Evolutionary conservation across 2,113 vertebrate genomes (phyloP).

Genomic region (Ciconia stormi): DNA sequence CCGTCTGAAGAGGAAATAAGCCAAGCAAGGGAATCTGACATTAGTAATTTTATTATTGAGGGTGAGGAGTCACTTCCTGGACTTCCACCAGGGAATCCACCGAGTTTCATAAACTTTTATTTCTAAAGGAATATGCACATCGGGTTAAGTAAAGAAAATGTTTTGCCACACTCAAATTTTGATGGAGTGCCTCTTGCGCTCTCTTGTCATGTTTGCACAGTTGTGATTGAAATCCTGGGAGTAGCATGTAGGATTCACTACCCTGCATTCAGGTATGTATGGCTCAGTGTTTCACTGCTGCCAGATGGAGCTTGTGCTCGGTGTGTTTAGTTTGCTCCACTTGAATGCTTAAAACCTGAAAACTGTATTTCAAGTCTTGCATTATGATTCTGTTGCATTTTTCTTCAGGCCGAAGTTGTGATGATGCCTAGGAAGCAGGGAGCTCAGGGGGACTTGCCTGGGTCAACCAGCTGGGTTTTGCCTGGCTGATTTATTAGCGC

Average conservation of each 20-base stretch:
- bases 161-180: neutral
- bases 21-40: neutral
- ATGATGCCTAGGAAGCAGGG: neutral
- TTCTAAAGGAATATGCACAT: neutral
- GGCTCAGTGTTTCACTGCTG: neutral
- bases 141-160: neutral
- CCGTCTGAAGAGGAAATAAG: neutral
- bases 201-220: neutral
- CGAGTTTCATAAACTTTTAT: neutral
- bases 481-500: neutral
- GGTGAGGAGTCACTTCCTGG: neutral
- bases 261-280: neutral
- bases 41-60: neutral
- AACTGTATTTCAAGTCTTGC: neutral
- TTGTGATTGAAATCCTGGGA: neutral
- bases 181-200: neutral
- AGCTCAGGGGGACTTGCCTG: neutral
- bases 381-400: neutral
- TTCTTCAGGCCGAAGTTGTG: neutral
- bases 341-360: neutral
- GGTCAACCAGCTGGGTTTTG: neutral
- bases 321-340: neutral
- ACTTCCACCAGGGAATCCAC: neutral
- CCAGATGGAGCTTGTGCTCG: neutral
- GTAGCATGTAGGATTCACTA: rapidly evolving